Conservation (phyloP, 2,797 vertebrate species). For the Gadopsis marmoratus region DNA sequence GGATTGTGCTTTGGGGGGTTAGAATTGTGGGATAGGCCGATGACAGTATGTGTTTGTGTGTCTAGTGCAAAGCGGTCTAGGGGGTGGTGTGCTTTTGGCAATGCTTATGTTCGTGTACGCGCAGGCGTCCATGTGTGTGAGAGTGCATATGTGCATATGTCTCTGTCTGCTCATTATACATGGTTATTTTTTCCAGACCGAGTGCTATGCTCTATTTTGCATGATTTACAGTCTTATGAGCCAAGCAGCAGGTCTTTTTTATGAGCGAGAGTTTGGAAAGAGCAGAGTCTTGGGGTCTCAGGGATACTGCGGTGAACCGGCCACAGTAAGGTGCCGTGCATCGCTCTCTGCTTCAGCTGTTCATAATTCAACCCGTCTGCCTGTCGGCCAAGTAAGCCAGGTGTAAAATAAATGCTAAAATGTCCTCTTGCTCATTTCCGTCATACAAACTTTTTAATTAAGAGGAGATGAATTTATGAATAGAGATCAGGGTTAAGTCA, state of each 20-base stretch:
- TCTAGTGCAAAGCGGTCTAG: conserved; percentile 59
- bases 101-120: conserved; percentile 28
- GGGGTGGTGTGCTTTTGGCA: conserved; percentile 69
- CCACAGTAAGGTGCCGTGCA: conserved; percentile 47
- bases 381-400: conserved; percentile 50
- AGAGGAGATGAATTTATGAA: conserved; percentile 57
- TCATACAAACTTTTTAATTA: conserved; percentile 77
- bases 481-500: conserved; percentile 62
- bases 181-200: conserved; percentile 71
- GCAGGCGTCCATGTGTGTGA: conserved; percentile 47
- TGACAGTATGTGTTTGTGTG: conserved; percentile 64
- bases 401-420: conserved; percentile 75
- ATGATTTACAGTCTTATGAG: conserved; percentile 60
- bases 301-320: conserved; percentile 73
- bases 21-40: conserved; percentile 41
- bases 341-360: conserved; percentile 47
- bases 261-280: conserved; percentile 47
- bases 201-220: conserved; percentile 69
- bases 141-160: conserved; percentile 69
- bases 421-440: conserved; percentile 59
- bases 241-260: conserved; percentile 58
- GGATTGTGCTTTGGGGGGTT: conserved; percentile 49
- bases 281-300: conserved; percentile 69
- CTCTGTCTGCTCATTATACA: conserved; percentile 72
- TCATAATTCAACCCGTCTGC: conserved; percentile 48